A percentile compares a stretch with the other conserved stretches of the same genome.
Conservation (phyloP, 1,140 invertebrate genomes). For the Calliopsis andreniformis region DNA sequence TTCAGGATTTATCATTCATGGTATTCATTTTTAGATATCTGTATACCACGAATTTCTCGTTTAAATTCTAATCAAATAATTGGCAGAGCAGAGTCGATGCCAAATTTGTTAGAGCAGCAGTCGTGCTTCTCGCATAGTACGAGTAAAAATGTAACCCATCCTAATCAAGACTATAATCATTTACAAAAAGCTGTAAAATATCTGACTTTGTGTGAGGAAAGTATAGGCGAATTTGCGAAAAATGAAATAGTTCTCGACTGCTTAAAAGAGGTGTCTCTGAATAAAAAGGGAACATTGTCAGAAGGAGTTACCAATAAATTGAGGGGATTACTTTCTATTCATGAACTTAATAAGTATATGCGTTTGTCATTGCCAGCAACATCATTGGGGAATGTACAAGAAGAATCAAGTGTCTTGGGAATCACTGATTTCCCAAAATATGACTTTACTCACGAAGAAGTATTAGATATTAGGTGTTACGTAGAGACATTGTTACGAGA, state of each 20-base stretch:
- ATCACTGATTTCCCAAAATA: conserved; percentile 65
- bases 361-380: conserved; percentile 62
- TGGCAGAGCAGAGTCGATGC: conserved; percentile 53
- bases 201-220: conserved; percentile 63
- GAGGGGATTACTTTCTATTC: conserved; percentile 52
- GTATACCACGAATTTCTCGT: conserved; percentile 65
- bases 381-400: conserved; percentile 46
- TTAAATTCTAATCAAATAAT: conserved; percentile 46
- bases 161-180: conserved; percentile 30
- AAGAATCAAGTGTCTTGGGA: conserved; percentile 65
- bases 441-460: conserved; percentile 66
- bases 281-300: conserved; percentile 38
- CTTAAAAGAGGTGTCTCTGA: conserved; percentile 50
- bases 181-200: conserved; percentile 51
- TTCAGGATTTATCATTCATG: too few relatives aligned
- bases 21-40: conserved; percentile 65
- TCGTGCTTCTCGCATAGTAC: conserved; percentile 27
- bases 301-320: conserved; percentile 56
- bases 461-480: conserved; percentile 59
- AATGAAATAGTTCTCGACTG: conserved; percentile 63
- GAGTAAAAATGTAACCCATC: conserved; percentile 22
- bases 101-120: conserved; percentile 51
- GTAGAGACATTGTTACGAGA: conserved; percentile 64
- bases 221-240: conserved; percentile 58
- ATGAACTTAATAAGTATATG: conserved; percentile 67